A percentile compares a stretch with the other conserved stretches of the same genome.
These are phyloP conservation scores for Notothenia rossii DNA, from an alignment of 2,113 vertebrate species.

Conservation along the genomic window DNA sequence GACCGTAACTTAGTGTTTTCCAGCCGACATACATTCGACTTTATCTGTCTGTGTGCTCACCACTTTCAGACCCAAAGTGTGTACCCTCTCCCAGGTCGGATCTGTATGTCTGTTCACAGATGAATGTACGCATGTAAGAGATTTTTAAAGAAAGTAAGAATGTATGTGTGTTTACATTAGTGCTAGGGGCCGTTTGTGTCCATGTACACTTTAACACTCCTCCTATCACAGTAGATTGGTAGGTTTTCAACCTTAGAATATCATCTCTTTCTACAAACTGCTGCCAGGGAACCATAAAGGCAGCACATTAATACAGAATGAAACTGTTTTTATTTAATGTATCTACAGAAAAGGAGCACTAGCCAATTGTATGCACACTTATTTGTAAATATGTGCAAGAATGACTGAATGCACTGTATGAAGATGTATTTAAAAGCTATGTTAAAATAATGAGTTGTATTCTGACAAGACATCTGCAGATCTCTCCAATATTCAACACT, in stretches of 20 bases:
- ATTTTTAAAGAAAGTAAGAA: constrained; percentile 64
- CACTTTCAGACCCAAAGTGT: constrained; percentile 56
- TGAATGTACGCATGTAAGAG: constrained; percentile 47
- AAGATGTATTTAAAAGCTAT: constrained; percentile 67
- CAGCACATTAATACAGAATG: constrained; percentile 53
- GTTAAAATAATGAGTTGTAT: constrained; percentile 59
- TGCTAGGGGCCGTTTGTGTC: constrained; percentile 58
- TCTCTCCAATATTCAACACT: constrained; percentile 27
- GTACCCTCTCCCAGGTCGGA: constrained; percentile 48
- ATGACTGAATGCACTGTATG: constrained; percentile 73
- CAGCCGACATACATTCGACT: constrained; percentile 77
- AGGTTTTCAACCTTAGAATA: constrained; percentile 70
- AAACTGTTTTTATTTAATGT: constrained; percentile 52
- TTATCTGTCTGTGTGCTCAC: constrained; percentile 48
- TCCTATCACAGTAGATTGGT: constrained; percentile 58
- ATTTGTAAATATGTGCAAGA: constrained; percentile 80
- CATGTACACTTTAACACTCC: constrained; percentile 58
- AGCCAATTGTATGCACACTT: constrained; percentile 76
- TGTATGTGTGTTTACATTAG: constrained; percentile 63
- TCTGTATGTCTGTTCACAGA: constrained; percentile 37
- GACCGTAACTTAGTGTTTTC: constrained; percentile 77
- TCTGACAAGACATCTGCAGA: neutral
- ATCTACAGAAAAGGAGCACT: constrained; percentile 66
- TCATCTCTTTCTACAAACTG: constrained; percentile 63
- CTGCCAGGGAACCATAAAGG: constrained; percentile 36